Evolutionary conservation across 2,888 invertebrate genomes (phyloP), one percentile per base, ranked within the genome.

Genomic region (Polymixis flavicincta): DNA sequence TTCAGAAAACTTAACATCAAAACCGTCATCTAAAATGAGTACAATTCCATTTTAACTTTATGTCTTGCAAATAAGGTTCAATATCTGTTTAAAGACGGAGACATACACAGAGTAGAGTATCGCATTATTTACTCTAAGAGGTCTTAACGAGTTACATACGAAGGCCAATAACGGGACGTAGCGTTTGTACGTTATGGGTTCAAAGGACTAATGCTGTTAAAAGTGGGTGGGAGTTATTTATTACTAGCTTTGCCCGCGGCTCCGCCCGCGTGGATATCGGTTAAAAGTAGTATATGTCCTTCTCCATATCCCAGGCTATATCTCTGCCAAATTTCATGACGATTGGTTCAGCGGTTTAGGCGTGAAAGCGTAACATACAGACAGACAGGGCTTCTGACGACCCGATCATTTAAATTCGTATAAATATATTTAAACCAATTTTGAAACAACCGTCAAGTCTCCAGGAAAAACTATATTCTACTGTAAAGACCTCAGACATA

Each of bases 161-260:
- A 81, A 85, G 87, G 80, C 83, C 87, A 84, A 84, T 94, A 93
- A 93, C 93, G 94, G 94, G 83, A 90, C 71, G 52, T 76, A 70
- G 67, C 68, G 82, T 80, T 78, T 74, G 71, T 80, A 69, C 55
- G 71, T 55, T 32, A 73, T 64, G 83, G 37, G 83, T 80, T 83
- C 81, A 87, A 86, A 87, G 75, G 83, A 88, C 63, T 57, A 71
- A 54, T 54, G 8, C 28, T 42, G 37, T 32, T 61, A 45, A 66
- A 66, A 65, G 14, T 52, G 11, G 14, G 28, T 45, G 17, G 8
- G 45, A 42, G 14, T 25, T 42, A 13, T 52, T 45, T 60, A 28
- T 48, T 37, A 54, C 6, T 75, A 5, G 37, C 37, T 37, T 37
- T 37, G 37, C 37, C 37, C 6, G 37, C 37, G 37, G 37, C 5